A percentile compares a stretch with the other conserved stretches of the same genome.
Conservation (phyloP, 1,140 invertebrate species). For the Lamellibrachia luymesi region DNA sequence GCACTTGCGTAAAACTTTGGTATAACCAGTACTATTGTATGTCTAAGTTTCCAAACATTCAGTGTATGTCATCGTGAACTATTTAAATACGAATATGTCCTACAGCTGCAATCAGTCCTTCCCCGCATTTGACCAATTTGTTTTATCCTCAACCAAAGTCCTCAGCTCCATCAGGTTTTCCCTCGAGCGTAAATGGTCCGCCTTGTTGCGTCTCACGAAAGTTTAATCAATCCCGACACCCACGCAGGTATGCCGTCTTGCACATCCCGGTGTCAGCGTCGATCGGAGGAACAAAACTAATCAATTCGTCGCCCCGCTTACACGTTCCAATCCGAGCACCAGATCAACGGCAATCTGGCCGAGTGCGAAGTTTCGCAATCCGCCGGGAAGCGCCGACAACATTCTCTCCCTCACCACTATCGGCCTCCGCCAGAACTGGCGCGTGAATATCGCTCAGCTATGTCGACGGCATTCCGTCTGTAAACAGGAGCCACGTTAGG, state of each 20-base stretch:
- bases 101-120: no score
- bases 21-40: neutral
- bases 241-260: neutral
- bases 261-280: neutral
- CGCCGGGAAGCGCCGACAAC: neutral
- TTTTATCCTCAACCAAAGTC: no score
- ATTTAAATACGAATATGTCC: no score
- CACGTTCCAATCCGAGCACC: neutral
- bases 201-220: neutral
- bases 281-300: neutral
- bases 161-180: no score
- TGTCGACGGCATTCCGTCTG: neutral
- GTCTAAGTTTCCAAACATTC: neutral
- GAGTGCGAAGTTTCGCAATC: neutral
- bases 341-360: neutral
- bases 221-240: neutral
- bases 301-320: neutral
- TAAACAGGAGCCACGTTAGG: neutral
- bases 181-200: neutral
- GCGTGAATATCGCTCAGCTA: neutral
- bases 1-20: neutral
- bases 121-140: no score
- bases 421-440: no score
- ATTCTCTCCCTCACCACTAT: neutral
- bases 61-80: neutral